Evolutionary conservation across 2,113 vertebrate genomes (phyloP), one percentile per base, ranked within the genome.

Genomic region (Eulemur macaco): DNA sequence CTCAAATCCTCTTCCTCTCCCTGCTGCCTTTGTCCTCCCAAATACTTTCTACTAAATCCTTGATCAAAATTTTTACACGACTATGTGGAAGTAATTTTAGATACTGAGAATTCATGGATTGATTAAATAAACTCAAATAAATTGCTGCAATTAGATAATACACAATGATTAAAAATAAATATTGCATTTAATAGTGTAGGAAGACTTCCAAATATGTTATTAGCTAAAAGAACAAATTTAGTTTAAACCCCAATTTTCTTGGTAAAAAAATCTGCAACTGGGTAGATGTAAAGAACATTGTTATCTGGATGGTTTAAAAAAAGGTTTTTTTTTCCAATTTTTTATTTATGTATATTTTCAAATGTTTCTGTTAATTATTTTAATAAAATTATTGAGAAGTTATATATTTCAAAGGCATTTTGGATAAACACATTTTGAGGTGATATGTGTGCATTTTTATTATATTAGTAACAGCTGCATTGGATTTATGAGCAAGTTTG

Each of bases 61-160:
- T 37, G 21, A 15, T 81, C 9, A 77, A 88, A 90, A 74, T 12
- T 34, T 94, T 92, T 81, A 77, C 12, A 81, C 71, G 56, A 58
- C 5, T 77, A 64, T 15, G 23, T 50, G 18, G 42, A 76, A 88
- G 4, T 1, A 71, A 80, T 76, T 94, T 86, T 90, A 56, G 42
- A 76, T 66, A 66, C 15, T 71, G 39, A 95, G 50, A 47, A 87
- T 92, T 64, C 1, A 1, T 12, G 9, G 18, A 74, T 76, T 80
- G 6, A 60, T n/a, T 96, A 95, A 94, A 77, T 77, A 89, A 83
- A 66, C 9, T 81, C 37, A 34, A 97, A 18, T 68, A 94, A 39
- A 76, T 86, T 11, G 45, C 13, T 93, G 11, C 64, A 76, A 58
- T 85, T 80, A 87, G 56, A 71, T 74, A 97, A 91, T 69, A 82